These are phyloP conservation scores for Leptinotarsa rubiginosa DNA, from an alignment of 2,888 invertebrate genomes.

Conservation along the genomic window DNA sequence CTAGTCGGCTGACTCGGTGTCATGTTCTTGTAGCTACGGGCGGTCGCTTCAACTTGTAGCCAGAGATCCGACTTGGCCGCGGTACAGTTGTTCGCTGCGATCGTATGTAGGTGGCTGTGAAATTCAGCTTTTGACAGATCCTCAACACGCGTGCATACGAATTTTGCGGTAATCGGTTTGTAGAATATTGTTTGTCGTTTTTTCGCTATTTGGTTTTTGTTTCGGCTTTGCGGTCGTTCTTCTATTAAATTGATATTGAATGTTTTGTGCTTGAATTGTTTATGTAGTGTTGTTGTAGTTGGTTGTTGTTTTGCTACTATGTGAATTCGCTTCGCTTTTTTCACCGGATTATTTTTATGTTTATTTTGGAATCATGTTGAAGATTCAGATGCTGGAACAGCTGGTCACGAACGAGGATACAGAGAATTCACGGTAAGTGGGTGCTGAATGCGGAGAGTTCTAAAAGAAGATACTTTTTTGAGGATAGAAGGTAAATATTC, in stretches of 20 bases:
- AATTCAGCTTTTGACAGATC: conserved; percentile 41
- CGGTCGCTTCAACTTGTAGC: conserved; percentile 37
- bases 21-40: conserved; percentile 31
- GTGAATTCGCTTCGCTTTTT: conserved; percentile 43
- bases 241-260: conserved; percentile 12
- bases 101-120: conserved; percentile 53
- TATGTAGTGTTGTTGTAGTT: conserved; percentile 21
- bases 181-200: conserved; percentile 20
- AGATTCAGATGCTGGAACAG: conserved; percentile 82
- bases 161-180: conserved; percentile 26
- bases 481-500: too few relatives aligned
- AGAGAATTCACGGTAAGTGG: conserved; percentile 66
- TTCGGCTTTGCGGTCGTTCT: conserved; percentile 13
- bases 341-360: conserved; percentile 48
- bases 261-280: conserved; percentile 17
- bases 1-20: conserved; percentile 26
- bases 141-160: conserved; percentile 36
- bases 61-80: conserved; percentile 39
- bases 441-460: not conserved
- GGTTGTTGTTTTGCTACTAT: conserved; percentile 40
- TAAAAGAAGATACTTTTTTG: not conserved
- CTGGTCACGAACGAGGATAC: conserved; percentile 74
- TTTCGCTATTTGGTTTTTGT: conserved; percentile 32
- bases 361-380: conserved; percentile 70
- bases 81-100: conserved; percentile 56